A percentile compares a stretch with the other conserved stretches of the same genome.
Evolutionary conservation across 1,140 invertebrate genomes (phyloP).

Genomic region (Drosophila watanabei): DNA sequence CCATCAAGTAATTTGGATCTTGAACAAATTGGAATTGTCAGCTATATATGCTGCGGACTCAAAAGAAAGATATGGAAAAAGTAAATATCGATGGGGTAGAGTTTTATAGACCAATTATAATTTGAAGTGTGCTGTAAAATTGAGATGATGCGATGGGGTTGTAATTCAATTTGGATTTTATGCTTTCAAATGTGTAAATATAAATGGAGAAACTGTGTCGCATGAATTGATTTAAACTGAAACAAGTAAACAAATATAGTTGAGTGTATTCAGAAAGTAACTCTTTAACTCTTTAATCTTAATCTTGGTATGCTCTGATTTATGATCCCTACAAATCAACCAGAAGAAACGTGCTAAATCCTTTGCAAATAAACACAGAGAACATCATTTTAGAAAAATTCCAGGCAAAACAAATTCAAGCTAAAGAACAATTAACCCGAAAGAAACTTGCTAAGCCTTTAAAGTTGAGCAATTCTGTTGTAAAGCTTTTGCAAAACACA

Average conservation of each 20-base stretch:
- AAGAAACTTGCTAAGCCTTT: slow-evolving; percentile 29
- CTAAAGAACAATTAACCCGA: slow-evolving; percentile 10
- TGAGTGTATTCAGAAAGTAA: too few species aligned
- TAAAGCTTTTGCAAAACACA: slow-evolving; percentile 25
- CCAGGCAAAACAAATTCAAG: slow-evolving; percentile 4
- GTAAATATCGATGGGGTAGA: not conserved
- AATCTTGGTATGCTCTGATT: too few species aligned
- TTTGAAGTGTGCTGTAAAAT: slow-evolving; percentile 6
- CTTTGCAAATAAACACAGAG: not conserved
- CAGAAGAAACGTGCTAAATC: slow-evolving; percentile 25
- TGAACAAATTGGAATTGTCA: slow-evolving; percentile 64
- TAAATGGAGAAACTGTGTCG: slow-evolving; percentile 15
- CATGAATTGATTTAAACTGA: not conserved
- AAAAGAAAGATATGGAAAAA: slow-evolving; percentile 22
- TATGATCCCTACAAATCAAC: too few species aligned
- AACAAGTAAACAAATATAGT: not conserved
- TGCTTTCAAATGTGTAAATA: slow-evolving; percentile 14
- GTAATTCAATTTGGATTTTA: slow-evolving; percentile 37
- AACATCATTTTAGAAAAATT: not conserved
- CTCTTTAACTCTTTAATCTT: too few species aligned
- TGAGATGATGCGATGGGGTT: slow-evolving; percentile 8
- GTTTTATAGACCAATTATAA: slow-evolving; percentile 52
- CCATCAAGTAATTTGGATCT: slow-evolving; percentile 68
- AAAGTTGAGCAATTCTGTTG: slow-evolving; percentile 18
- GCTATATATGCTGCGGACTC: slow-evolving; percentile 3